A percentile compares a stretch with the other conserved stretches of the same genome.
These are phyloP conservation scores for Julus scandinavius DNA, from an alignment of 2,888 invertebrate genomes.

Conservation along the genomic window DNA sequence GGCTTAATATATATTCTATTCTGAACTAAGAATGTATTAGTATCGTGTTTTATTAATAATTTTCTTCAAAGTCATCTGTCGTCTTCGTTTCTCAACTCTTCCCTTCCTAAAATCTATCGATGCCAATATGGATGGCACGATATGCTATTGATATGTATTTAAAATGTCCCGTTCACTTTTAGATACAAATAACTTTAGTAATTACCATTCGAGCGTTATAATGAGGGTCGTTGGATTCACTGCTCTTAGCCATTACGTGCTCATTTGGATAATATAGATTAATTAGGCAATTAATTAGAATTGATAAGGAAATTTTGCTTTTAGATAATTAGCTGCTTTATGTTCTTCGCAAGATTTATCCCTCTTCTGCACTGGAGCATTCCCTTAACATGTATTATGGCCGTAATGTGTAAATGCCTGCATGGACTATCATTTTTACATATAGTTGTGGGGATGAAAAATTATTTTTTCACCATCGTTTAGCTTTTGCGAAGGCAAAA, in stretches of 20 bases:
- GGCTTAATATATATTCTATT: too few relatives aligned
- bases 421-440: too few relatives aligned
- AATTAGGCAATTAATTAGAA: constrained; percentile 25
- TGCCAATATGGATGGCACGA: neutral
- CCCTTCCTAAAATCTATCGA: neutral
- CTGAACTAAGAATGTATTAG: too few relatives aligned
- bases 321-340: neutral
- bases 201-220: neutral
- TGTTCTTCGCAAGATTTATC: neutral
- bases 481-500: neutral
- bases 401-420: neutral
- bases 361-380: neutral
- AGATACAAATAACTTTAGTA: neutral
- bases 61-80: neutral
- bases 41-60: neutral
- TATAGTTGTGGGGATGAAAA: neutral
- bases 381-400: neutral
- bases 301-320: neutral
- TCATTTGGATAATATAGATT: neutral
- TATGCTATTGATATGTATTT: neutral
- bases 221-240: neutral
- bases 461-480: neutral
- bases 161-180: neutral
- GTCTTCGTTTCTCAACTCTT: neutral
- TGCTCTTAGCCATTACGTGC: neutral